Evolutionary conservation across 1,140 invertebrate species (phyloP).

Genomic region (Trichomalopsis sarcophagae): DNA sequence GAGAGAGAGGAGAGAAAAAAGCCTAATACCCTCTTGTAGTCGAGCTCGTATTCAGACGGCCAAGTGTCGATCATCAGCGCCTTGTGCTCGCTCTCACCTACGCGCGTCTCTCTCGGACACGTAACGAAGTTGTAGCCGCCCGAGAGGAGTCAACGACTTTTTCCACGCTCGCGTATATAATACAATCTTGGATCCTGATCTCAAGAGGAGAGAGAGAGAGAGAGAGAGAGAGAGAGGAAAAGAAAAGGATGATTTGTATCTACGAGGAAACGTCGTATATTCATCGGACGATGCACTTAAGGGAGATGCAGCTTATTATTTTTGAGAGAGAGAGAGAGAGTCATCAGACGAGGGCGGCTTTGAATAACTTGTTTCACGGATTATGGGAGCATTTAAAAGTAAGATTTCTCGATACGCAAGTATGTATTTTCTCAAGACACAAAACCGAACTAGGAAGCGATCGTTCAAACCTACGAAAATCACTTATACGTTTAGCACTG

Average conservation of each 20-base stretch:
- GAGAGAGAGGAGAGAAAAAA: constrained; percentile 11
- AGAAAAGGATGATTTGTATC: constrained; percentile 43
- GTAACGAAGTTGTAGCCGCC: constrained; percentile 4
- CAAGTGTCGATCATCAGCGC: constrained; percentile 41
- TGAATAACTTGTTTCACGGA: constrained; percentile 12
- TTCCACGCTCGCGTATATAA: constrained; percentile 1
- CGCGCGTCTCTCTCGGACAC: constrained; percentile 25
- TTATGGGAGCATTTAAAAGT: constrained; percentile 16
- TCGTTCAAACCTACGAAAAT: not conserved
- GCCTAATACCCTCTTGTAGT: constrained; percentile 41
- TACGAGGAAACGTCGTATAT: constrained; percentile 16
- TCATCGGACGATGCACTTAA: not conserved
- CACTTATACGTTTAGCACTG: not conserved
- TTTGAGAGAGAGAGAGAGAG: not conserved
- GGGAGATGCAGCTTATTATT: not conserved
- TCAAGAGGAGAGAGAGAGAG: not conserved
- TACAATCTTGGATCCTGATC: constrained; percentile 7
- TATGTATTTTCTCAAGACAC: not conserved
- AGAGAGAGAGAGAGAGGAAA: not conserved
- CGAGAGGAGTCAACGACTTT: not conserved
- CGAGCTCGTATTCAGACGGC: constrained; percentile 17
- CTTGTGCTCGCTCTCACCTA: constrained; percentile 25
- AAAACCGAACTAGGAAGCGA: not conserved
- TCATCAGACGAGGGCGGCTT: not conserved
- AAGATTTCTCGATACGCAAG: not conserved